Percentiles rank a stretch among this genome's conserved stretches.
Conservation (phyloP, 2,888 invertebrate species). For the Apotomis betuletana region DNA sequence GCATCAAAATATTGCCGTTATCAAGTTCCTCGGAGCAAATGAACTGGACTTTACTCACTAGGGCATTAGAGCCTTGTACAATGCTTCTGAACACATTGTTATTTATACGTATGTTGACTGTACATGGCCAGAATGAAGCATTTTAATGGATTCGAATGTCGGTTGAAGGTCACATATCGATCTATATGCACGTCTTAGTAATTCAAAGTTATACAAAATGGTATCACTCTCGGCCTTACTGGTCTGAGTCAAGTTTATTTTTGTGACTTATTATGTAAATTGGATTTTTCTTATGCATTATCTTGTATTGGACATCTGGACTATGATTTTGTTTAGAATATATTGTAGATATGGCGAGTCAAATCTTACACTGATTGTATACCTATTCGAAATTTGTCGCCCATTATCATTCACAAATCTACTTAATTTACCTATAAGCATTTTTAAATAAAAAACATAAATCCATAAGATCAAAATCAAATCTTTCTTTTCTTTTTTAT, state of each 20-base stretch:
- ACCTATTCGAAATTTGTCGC: too few relatives aligned
- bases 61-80: background rate
- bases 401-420: too few relatives aligned
- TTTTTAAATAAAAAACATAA: too few relatives aligned
- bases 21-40: background rate
- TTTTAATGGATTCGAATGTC: slow-evolving; percentile 66
- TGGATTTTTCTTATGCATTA: slow-evolving; percentile 4
- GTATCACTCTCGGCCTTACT: slow-evolving; percentile 2
- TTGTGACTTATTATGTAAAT: slow-evolving; percentile 3
- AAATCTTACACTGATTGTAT: background rate
- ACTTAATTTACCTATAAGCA: too few relatives aligned
- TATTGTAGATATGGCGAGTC: background rate
- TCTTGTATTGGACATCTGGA: slow-evolving; percentile 5
- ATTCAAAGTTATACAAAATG: slow-evolving; percentile 15
- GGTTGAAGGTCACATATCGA: slow-evolving; percentile 60
- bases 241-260: background rate
- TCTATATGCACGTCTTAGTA: slow-evolving; percentile 41
- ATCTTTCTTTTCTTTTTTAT: too few relatives aligned
- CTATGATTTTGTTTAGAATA: background rate
- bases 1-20: slow-evolving; percentile 2
- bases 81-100: background rate
- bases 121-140: slow-evolving; percentile 61
- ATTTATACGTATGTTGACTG: background rate
- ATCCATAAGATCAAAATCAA: too few relatives aligned
- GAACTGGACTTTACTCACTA: slow-evolving; percentile 13